A percentile compares a stretch with the other conserved stretches of the same genome.
phyloP scores from a whole-genome alignment of 2,113 vertebrate genomes.

The Sprattus sprattus region DNA sequence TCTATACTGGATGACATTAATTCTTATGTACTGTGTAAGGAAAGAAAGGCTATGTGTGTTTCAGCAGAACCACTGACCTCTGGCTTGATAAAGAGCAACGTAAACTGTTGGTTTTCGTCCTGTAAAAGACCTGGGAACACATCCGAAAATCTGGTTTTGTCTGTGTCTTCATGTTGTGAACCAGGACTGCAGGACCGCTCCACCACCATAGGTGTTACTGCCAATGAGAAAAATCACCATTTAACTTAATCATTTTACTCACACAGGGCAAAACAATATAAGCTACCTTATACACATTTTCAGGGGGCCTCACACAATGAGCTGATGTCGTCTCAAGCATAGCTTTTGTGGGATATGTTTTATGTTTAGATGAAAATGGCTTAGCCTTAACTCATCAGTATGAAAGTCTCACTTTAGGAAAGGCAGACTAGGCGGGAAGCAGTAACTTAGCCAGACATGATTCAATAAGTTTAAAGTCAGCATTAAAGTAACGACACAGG shows the following conservation, averaged over 20 bases:
- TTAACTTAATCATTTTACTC: not conserved
- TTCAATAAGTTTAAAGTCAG: too few species aligned
- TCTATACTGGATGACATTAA: not conserved
- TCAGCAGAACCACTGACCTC: slow-evolving; percentile 49
- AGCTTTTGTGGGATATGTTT: too few species aligned
- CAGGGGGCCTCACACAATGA: too few species aligned
- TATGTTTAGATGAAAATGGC: too few species aligned
- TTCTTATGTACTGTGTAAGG: not conserved
- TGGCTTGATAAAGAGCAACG: slow-evolving; percentile 51
- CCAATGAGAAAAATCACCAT: not conserved
- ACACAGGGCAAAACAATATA: too few species aligned
- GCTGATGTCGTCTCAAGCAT: too few species aligned
- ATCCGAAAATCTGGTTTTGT: slow-evolving; percentile 34
- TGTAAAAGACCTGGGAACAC: slow-evolving; percentile 41
- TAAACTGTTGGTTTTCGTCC: slow-evolving; percentile 41
- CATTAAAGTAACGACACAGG: too few species aligned
- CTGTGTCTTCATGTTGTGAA: slow-evolving; percentile 16
- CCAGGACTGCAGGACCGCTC: slow-evolving; percentile 38
- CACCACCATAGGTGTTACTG: slow-evolving; percentile 42
- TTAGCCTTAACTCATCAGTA: too few species aligned
- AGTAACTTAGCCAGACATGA: too few species aligned
- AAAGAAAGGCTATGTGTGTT: not conserved
- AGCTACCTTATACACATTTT: too few species aligned
- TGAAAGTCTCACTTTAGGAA: too few species aligned
- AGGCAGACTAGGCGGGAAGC: too few species aligned